Evolutionary conservation across 2,797 vertebrate genomes (phyloP), one percentile per base, ranked within the genome.

Genomic region (Hapalemur alaotrensis): DNA sequence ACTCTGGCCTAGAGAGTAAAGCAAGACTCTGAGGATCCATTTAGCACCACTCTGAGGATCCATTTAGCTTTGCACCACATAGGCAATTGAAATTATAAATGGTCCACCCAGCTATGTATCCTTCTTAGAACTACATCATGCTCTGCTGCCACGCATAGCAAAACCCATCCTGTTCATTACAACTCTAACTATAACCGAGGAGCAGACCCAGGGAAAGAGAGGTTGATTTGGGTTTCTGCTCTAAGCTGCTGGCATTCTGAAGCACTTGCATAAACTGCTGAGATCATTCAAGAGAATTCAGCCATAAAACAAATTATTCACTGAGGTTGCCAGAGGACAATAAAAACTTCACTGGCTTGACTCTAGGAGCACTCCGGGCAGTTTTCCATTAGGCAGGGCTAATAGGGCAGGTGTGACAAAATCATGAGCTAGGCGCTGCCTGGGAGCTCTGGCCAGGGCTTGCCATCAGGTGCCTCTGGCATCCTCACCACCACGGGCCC

Each of bases 251-350:
- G 35, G 46, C 48, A 6, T 35, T 65, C 88, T 75, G 43, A 52
- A 81, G 52, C 41, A 63, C 43, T 84, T 20, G 52, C 18, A 78
- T 78, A 67, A 54, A 85, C 50, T 89, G 89, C 91, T 91, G 93
- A 85, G 67, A 87, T 50, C 69, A 43, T 63, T 85, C 32, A 13
- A 23, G 65, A 95, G 61, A 85, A 35, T 25, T 78, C 52, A 18
- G 20, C 61, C 80, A 89, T 89, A 80, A 97, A 95, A 87, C 79
- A 89, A 86, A 89, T 76, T 63, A 79, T 38, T 93, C 89, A 83
- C 7, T 50, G 35, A 43, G n/a, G 57, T 57, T 86, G 92, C 78
- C 79, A 84, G 54, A 86, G 52, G 35, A 80, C 65, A 93, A n/a
- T 72, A 76, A 91, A 92, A 96, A 38, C 54, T 73, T 93, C 41